Percentiles rank a stretch among this genome's conserved stretches.
phyloP scores from a whole-genome alignment of 2,113 vertebrate genomes.

The Microcebus ravelobensis region DNA sequence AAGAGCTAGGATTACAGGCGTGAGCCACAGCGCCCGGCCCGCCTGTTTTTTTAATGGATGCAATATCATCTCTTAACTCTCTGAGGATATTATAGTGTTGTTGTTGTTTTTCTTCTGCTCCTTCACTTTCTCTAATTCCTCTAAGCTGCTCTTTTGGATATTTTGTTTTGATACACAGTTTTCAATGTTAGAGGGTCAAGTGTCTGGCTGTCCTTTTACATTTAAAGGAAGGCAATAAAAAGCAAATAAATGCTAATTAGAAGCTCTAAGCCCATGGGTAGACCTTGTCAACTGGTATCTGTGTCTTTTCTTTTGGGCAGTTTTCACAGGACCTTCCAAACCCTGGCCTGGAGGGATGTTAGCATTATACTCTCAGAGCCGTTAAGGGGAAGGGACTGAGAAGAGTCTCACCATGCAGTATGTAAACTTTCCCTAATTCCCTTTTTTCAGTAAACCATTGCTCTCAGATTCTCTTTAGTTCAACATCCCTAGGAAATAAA shows the following conservation, averaged over 20 bases:
- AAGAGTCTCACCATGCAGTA: background rate
- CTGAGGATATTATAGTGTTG: background rate
- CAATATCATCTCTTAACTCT: background rate
- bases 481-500: background rate
- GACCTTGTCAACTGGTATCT: background rate
- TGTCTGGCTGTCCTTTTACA: background rate
- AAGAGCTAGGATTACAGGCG: too few relatives aligned
- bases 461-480: background rate
- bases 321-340: background rate
- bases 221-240: background rate
- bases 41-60: background rate
- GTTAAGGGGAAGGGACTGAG: background rate
- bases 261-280: background rate
- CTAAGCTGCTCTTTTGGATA: background rate
- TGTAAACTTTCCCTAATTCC: background rate
- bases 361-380: background rate
- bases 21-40: too few relatives aligned
- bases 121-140: background rate
- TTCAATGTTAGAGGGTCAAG: background rate
- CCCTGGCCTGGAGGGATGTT: background rate
- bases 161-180: conserved; percentile 20
- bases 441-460: background rate
- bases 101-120: background rate
- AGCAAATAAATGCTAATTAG: background rate
- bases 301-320: background rate